A percentile compares a stretch with the other conserved stretches of the same genome.
Evolutionary conservation across 2,888 invertebrate species (phyloP).

Genomic region (Limnephilus marmoratus): DNA sequence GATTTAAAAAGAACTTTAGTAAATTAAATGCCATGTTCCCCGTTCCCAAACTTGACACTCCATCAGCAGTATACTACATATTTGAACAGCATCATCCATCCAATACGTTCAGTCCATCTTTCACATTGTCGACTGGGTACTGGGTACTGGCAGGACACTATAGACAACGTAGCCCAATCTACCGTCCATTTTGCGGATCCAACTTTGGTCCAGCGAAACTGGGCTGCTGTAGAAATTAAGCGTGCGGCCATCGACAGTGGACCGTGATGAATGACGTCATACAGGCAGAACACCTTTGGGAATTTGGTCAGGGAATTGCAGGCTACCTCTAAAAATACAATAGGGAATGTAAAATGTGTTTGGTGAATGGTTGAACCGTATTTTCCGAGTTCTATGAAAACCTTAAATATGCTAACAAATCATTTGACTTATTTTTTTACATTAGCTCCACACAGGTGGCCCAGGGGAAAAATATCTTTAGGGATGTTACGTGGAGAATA

Average conservation of each 20-base stretch:
- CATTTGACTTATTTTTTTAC: not conserved
- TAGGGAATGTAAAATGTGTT: not conserved
- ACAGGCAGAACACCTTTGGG: constrained; percentile 21
- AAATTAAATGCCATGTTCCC: too few species aligned
- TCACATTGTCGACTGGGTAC: not conserved
- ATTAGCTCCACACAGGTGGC: too few species aligned
- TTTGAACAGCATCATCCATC: not conserved
- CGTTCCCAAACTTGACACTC: too few species aligned
- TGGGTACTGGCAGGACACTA: not conserved
- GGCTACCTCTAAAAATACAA: constrained; percentile 1
- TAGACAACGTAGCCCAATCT: not conserved
- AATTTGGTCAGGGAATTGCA: not conserved
- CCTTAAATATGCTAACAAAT: not conserved
- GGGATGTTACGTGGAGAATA: too few species aligned
- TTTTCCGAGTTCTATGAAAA: not conserved
- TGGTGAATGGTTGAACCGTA: not conserved
- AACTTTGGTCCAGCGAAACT: constrained; percentile 10
- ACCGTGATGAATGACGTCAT: constrained; percentile 43
- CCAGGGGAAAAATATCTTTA: too few species aligned
- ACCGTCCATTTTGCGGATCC: not conserved
- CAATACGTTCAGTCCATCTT: not conserved
- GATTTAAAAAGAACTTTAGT: too few species aligned
- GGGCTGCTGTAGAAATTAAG: constrained; percentile 41
- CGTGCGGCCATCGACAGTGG: constrained; percentile 31
- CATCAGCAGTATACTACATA: not conserved